A percentile compares a stretch with the other conserved stretches of the same genome.
phyloP scores from a whole-genome alignment of 2,888 invertebrate genomes.

The Caenorhabditis sp. region DNA sequence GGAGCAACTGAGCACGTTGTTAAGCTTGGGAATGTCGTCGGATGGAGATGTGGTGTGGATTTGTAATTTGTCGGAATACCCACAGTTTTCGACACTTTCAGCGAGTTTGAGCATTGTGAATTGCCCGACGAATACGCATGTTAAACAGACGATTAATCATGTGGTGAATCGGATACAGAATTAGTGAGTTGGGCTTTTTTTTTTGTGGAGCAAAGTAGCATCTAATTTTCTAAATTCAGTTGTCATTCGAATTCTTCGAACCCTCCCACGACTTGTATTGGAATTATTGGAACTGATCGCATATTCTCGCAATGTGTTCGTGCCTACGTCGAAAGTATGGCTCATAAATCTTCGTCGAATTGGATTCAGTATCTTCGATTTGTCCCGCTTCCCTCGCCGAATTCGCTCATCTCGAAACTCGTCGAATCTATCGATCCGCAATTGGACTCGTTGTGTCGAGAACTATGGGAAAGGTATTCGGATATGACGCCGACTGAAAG shows the following conservation, averaged over 20 bases:
- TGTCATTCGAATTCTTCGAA: slow-evolving; percentile 69
- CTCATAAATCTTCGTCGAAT: slow-evolving; percentile 65
- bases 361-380: slow-evolving; percentile 69
- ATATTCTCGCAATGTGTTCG: slow-evolving; percentile 58
- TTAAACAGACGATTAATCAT: slow-evolving; percentile 54
- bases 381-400: slow-evolving; percentile 60
- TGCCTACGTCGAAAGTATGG: slow-evolving; percentile 68
- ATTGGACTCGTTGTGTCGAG: slow-evolving; percentile 48
- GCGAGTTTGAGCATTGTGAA: slow-evolving; percentile 54
- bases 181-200: slow-evolving; percentile 62
- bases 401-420: slow-evolving; percentile 53
- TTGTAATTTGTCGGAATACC: slow-evolving; percentile 28
- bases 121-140: slow-evolving; percentile 50
- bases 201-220: no score
- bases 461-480: slow-evolving; percentile 53
- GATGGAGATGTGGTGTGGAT: slow-evolving; percentile 34
- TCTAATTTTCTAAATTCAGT: no score
- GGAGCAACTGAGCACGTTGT: slow-evolving; percentile 12
- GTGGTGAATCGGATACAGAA: slow-evolving; percentile 66
- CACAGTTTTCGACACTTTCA: slow-evolving; percentile 17
- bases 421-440: slow-evolving; percentile 48
- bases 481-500: slow-evolving; percentile 46
- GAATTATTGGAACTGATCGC: slow-evolving; percentile 67
- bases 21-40: slow-evolving; percentile 7
- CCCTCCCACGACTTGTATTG: slow-evolving; percentile 61